Evolutionary conservation across 2,797 vertebrate genomes (phyloP).

Genomic region (Ctenochaetus hawaiiensis): DNA sequence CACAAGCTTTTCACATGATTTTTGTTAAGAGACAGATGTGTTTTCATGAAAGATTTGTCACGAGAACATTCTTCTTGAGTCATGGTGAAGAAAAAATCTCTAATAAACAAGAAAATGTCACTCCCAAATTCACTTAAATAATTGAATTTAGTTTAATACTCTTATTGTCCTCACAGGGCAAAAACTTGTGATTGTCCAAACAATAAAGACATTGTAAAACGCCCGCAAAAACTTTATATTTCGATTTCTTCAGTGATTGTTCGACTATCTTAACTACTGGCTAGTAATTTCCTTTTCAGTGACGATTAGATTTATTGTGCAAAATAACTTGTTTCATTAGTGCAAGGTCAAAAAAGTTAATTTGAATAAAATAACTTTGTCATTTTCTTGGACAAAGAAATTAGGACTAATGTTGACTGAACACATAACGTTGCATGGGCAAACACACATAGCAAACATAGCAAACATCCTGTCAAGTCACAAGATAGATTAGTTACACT

Average conservation of each 20-base stretch:
- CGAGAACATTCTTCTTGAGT: not conserved
- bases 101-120: not conserved
- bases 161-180: not conserved
- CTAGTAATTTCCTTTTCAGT: not conserved
- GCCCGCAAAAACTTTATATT: too few relatives aligned
- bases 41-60: slow-evolving; percentile 18
- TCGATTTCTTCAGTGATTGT: not conserved
- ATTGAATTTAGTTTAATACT: not conserved
- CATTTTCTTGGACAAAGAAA: too few relatives aligned
- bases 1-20: slow-evolving; percentile 39
- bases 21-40: slow-evolving; percentile 35
- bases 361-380: too few relatives aligned
- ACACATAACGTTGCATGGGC: not conserved
- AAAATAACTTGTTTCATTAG: not conserved
- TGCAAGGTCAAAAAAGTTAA: not conserved
- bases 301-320: not conserved
- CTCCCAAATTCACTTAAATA: not conserved
- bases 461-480: slow-evolving; percentile 55
- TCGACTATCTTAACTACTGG: too few relatives aligned
- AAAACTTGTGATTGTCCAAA: too few relatives aligned
- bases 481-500: slow-evolving; percentile 49
- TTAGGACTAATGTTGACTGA: too few relatives aligned
- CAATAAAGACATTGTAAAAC: not conserved
- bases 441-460: slow-evolving; percentile 9
- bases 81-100: slow-evolving; percentile 24